A percentile compares a stretch with the other conserved stretches of the same genome.
These are phyloP conservation scores for Myrmecophaga tridactyla DNA, from an alignment of 2,113 vertebrate genomes.

Conservation along the genomic window DNA sequence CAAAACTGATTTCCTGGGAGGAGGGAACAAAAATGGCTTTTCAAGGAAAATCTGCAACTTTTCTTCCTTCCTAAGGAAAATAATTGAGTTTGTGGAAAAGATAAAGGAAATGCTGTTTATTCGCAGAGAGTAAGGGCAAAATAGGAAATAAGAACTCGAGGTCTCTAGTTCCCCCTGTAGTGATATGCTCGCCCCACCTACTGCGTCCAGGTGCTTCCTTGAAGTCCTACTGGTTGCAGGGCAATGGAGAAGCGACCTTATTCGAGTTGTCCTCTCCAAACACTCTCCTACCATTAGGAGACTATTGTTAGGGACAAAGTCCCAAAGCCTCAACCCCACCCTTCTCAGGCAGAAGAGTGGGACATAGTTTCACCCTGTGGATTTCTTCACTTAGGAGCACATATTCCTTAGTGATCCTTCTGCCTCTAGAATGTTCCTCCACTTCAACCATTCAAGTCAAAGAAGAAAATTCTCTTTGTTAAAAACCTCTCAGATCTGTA, in stretches of 20 bases:
- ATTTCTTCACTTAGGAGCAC: not conserved
- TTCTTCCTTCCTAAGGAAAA: not conserved
- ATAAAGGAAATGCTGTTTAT: not conserved
- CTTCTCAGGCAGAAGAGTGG: not conserved
- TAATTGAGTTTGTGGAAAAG: not conserved
- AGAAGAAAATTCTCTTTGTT: slow-evolving; percentile 22
- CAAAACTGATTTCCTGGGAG: not conserved
- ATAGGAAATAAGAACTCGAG: not conserved
- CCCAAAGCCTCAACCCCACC: not conserved
- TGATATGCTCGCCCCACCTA: not conserved
- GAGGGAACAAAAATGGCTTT: not conserved
- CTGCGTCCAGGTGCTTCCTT: not conserved
- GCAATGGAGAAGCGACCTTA: not conserved
- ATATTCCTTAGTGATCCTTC: not conserved
- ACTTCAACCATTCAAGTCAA: not conserved
- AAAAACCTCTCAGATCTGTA: not conserved
- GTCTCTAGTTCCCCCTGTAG: not conserved
- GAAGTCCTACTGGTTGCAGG: not conserved
- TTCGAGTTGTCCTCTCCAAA: not conserved
- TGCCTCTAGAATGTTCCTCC: not conserved
- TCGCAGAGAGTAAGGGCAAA: not conserved
- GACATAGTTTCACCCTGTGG: not conserved
- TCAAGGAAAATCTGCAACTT: not conserved
- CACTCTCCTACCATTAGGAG: no score
- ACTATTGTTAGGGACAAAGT: not conserved